phyloP scores from a whole-genome alignment of 2,797 vertebrate species.

The Karalla daura region DNA sequence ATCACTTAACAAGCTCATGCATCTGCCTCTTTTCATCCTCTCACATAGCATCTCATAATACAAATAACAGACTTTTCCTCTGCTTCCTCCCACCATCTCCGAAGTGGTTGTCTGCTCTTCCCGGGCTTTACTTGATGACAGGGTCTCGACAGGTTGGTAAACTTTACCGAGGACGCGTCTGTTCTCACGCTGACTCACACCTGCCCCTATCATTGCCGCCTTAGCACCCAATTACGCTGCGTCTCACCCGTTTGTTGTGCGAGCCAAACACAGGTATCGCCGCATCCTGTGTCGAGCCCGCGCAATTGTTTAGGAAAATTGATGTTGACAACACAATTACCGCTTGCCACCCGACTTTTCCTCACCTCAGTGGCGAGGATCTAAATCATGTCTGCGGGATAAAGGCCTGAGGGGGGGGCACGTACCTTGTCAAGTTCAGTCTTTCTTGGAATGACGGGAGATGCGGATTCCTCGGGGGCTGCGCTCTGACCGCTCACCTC shows the following conservation, averaged over 20 bases:
- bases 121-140: constrained; percentile 8
- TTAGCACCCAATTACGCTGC: constrained; percentile 45
- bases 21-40: neutral
- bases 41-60: neutral
- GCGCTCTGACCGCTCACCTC: constrained; percentile 86
- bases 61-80: neutral
- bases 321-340: constrained; percentile 68
- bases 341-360: constrained; percentile 44
- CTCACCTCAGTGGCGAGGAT: constrained; percentile 38
- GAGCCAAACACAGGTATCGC: constrained; percentile 26
- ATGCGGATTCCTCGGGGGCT: constrained; percentile 83
- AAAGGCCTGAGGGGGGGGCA: neutral
- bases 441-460: constrained; percentile 88
- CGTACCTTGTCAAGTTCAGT: constrained; percentile 93
- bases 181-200: constrained; percentile 35
- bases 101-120: neutral
- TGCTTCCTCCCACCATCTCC: neutral
- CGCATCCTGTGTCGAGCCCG: neutral
- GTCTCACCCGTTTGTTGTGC: constrained; percentile 37
- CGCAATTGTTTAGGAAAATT: constrained; percentile 55
- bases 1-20: neutral
- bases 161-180: constrained; percentile 25
- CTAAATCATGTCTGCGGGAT: constrained; percentile 15
- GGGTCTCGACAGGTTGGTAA: constrained; percentile 25
- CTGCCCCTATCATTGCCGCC: constrained; percentile 40